phyloP scores from a whole-genome alignment of 2,113 vertebrate genomes.

The Peromyscus maniculatus region DNA sequence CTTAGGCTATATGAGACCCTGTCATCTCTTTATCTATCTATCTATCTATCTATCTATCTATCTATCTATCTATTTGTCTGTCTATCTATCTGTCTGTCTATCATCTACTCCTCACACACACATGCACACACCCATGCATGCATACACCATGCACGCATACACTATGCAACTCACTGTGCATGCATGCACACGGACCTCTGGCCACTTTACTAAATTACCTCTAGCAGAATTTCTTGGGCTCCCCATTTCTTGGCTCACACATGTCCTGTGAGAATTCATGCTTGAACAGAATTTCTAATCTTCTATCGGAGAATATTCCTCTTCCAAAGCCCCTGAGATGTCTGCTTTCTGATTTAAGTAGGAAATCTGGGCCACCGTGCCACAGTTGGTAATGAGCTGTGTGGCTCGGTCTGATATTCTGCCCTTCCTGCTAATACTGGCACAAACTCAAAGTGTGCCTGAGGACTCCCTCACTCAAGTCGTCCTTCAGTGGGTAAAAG shows the following conservation, averaged over 20 bases:
- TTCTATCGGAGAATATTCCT: neutral
- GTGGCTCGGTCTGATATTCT: neutral
- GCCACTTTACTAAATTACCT: neutral
- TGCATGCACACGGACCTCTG: no score
- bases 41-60: no score
- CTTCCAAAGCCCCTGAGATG: neutral
- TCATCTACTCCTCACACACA: neutral
- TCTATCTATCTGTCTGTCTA: neutral
- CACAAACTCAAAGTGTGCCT: neutral
- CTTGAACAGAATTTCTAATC: neutral
- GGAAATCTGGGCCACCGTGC: neutral
- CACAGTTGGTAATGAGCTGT: neutral
- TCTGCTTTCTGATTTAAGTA: neutral
- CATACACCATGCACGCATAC: neutral
- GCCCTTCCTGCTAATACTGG: neutral
- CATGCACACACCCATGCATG: neutral
- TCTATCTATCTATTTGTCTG: neutral
- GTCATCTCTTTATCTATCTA: neutral
- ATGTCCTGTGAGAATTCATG: neutral
- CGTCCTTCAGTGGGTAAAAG: neutral
- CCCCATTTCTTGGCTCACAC: neutral
- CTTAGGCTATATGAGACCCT: neutral
- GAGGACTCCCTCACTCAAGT: neutral
- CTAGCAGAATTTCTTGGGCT: neutral
- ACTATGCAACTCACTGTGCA: neutral